Conservation (phyloP, 1,140 invertebrate genomes). For the Homalodisca vitripennis region DNA sequence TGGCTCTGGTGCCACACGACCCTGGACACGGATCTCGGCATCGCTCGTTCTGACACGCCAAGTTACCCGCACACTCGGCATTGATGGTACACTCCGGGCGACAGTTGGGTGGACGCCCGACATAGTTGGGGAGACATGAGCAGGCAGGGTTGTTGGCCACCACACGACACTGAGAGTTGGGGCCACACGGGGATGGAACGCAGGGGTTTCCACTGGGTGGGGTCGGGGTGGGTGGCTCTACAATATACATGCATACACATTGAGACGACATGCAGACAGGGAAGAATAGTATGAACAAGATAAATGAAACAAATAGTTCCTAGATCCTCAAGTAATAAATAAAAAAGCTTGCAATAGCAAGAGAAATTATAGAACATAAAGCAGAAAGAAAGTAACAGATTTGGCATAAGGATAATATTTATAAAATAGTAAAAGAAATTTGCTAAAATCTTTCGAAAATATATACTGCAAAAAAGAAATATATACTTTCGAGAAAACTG, state of each 20-base stretch:
- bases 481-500: too few relatives aligned
- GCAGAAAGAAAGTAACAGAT: neutral
- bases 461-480: too few relatives aligned
- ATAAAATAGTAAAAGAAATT: too few relatives aligned
- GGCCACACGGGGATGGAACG: constrained; percentile 75
- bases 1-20: constrained; percentile 79
- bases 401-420: too few relatives aligned
- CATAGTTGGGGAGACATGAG: constrained; percentile 72
- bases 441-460: too few relatives aligned
- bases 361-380: neutral
- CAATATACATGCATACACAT: constrained; percentile 3
- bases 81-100: constrained; percentile 79
- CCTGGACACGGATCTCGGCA: constrained; percentile 82
- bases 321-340: too few relatives aligned
- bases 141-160: constrained; percentile 70
- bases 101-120: constrained; percentile 78
- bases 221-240: constrained; percentile 8
- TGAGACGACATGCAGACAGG: constrained; percentile 36
- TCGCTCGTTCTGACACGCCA: constrained; percentile 77
- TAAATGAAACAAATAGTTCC: too few relatives aligned
- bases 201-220: constrained; percentile 63
- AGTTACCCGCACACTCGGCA: constrained; percentile 75
- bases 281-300: constrained; percentile 33
- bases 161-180: constrained; percentile 73
- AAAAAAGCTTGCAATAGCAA: neutral